These are phyloP conservation scores for Centropus bengalensis DNA, from an alignment of 2,113 vertebrate genomes.

Conservation along the genomic window DNA sequence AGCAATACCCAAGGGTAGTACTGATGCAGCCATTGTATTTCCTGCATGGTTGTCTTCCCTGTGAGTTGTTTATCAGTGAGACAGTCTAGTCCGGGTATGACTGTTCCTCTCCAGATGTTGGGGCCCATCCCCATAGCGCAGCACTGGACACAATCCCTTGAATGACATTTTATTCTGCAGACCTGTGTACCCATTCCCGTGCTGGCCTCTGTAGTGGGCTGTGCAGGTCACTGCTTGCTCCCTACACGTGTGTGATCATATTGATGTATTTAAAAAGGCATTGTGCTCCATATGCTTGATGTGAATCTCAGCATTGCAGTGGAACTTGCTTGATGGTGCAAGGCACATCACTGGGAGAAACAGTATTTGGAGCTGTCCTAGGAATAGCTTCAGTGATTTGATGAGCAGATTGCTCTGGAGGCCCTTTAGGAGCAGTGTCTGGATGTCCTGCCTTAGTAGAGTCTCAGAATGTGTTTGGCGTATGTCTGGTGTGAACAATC, in stretches of 20 bases:
- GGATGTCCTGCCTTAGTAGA: neutral
- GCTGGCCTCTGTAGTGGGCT: fast-evolving
- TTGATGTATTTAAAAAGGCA: neutral
- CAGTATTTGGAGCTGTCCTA: neutral
- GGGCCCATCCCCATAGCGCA: neutral
- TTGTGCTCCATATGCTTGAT: neutral
- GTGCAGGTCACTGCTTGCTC: neutral
- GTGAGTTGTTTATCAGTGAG: neutral
- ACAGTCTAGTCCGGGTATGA: neutral
- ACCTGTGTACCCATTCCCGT: neutral
- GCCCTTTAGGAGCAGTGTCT: neutral
- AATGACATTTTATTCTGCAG: neutral
- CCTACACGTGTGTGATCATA: neutral
- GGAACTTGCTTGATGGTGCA: neutral
- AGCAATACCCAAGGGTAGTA: neutral
- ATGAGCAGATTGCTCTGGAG: neutral
- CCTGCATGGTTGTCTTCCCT: neutral
- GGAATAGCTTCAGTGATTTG: neutral
- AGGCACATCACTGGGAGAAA: fast-evolving
- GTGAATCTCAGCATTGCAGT: neutral
- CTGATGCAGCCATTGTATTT: neutral
- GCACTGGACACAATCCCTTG: neutral
- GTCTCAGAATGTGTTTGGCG: neutral
- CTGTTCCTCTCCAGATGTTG: neutral
- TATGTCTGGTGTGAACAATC: neutral